Evolutionary conservation across 2,888 invertebrate species (phyloP).

Genomic region (Latheticus oryzae): DNA sequence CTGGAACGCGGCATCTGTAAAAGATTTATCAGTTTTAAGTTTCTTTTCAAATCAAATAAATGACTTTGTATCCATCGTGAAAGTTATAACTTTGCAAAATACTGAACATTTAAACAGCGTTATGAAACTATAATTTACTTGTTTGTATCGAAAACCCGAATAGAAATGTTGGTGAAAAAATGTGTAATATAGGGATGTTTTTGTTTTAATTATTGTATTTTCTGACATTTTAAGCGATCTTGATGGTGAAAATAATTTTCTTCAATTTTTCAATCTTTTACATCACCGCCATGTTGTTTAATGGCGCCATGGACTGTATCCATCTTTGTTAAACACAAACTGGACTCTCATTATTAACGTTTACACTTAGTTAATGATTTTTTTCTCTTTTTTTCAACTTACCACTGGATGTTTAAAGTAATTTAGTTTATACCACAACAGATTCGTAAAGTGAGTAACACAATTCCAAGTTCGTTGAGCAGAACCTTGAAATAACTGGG

Average conservation of each 20-base stretch:
- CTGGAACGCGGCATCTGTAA: constrained; percentile 85
- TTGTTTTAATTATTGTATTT: constrained; percentile 16
- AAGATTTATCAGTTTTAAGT: too few relatives aligned
- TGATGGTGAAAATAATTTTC: background rate
- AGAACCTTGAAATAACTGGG: constrained; percentile 76
- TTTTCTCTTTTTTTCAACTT: constrained; percentile 49
- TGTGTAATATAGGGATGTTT: constrained; percentile 6
- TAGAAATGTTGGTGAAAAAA: constrained; percentile 23
- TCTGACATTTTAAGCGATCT: constrained; percentile 4
- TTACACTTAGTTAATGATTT: too few relatives aligned
- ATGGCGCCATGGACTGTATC: too few relatives aligned
- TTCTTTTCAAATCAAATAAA: background rate
- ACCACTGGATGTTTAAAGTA: constrained; percentile 61
- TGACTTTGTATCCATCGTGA: background rate
- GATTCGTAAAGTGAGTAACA: constrained; percentile 70
- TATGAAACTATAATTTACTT: too few relatives aligned
- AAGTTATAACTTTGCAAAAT: background rate
- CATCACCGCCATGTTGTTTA: constrained; percentile 9
- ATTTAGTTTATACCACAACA: constrained; percentile 72
- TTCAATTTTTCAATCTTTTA: too few relatives aligned
- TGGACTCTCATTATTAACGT: too few relatives aligned
- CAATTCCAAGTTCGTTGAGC: constrained; percentile 78
- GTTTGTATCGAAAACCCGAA: constrained; percentile 2
- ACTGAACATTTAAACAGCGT: constrained; percentile 16
- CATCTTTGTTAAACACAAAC: background rate